Percentiles rank a stretch among this genome's conserved stretches.
These are phyloP conservation scores for Drosophila chauvacae DNA, from an alignment of 1,140 invertebrate genomes.

Conservation along the genomic window DNA sequence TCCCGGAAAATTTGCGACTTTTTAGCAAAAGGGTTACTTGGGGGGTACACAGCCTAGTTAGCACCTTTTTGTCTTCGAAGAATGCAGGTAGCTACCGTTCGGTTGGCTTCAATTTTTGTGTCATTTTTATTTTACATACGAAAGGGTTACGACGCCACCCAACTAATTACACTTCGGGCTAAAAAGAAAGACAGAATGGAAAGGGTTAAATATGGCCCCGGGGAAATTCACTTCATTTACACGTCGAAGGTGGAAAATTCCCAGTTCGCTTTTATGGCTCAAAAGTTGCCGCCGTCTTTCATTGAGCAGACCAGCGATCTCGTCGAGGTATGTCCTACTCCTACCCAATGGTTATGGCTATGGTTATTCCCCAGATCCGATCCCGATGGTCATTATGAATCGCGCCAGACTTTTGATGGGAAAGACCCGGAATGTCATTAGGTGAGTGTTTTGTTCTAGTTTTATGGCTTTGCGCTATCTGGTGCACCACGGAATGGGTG, in stretches of 20 bases:
- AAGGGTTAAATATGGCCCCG: conserved; percentile 63
- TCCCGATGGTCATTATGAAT: conserved; percentile 67
- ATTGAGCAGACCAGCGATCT: conserved; percentile 49
- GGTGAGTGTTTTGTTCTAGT: conserved; percentile 59
- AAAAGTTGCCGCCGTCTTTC: conserved; percentile 71
- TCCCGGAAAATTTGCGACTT: conserved; percentile 58
- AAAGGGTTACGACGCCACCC: conserved; percentile 68
- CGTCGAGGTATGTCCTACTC: conserved; percentile 2
- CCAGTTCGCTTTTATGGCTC: conserved; percentile 53
- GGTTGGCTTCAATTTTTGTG: conserved; percentile 53
- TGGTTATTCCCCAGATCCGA: conserved; percentile 35
- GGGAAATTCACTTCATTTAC: conserved; percentile 76
- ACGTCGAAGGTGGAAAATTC: conserved; percentile 61
- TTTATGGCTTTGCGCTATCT: conserved; percentile 59
- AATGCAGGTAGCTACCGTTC: conserved; percentile 50
- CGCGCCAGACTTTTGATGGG: conserved; percentile 79
- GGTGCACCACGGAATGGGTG: conserved; percentile 8
- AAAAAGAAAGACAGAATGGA: conserved; percentile 58
- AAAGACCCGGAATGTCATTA: conserved; percentile 81
- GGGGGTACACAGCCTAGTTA: conserved; percentile 52
- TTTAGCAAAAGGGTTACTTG: conserved; percentile 61
- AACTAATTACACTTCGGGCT: conserved; percentile 64
- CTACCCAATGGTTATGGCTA: not conserved
- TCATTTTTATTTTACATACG: conserved; percentile 48
- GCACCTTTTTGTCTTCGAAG: conserved; percentile 82